Conservation (phyloP, 2,888 invertebrate species). For the Pinctada fucata region DNA sequence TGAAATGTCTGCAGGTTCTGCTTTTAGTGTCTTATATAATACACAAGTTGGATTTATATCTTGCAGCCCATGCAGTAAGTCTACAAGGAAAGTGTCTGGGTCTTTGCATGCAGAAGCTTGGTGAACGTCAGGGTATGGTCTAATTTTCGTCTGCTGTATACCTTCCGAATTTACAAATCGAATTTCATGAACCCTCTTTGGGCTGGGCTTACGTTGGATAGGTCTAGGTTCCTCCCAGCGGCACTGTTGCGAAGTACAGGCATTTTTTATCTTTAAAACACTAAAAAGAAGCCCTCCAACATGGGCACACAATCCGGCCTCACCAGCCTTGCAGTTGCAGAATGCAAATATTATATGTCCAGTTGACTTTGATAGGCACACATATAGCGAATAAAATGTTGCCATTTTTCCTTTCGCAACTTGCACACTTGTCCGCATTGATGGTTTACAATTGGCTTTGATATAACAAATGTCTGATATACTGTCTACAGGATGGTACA, state of each 20-base stretch:
- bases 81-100: too few relatives aligned
- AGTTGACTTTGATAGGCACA: conserved; percentile 1
- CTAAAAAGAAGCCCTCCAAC: conserved; percentile 17
- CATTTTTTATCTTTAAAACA: conserved; percentile 14
- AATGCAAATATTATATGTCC: neutral
- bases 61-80: too few relatives aligned
- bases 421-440: neutral
- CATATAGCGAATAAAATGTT: conserved; percentile 3
- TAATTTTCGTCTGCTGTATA: too few relatives aligned
- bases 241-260: conserved; percentile 6
- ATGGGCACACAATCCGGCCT: conserved; percentile 13
- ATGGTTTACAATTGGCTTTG: conserved; percentile 12
- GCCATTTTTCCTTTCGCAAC: neutral
- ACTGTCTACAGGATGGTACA: neutral
- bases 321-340: conserved; percentile 20
- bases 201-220: too few relatives aligned
- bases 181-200: too few relatives aligned
- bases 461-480: conserved; percentile 5
- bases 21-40: too few relatives aligned
- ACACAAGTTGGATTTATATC: too few relatives aligned
- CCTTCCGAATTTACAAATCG: too few relatives aligned
- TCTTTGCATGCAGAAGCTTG: too few relatives aligned
- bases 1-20: too few relatives aligned
- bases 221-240: too few relatives aligned
- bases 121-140: too few relatives aligned